Evolutionary conservation across 2,888 invertebrate species (phyloP).

Genomic region (Liposcelis brunnea): DNA sequence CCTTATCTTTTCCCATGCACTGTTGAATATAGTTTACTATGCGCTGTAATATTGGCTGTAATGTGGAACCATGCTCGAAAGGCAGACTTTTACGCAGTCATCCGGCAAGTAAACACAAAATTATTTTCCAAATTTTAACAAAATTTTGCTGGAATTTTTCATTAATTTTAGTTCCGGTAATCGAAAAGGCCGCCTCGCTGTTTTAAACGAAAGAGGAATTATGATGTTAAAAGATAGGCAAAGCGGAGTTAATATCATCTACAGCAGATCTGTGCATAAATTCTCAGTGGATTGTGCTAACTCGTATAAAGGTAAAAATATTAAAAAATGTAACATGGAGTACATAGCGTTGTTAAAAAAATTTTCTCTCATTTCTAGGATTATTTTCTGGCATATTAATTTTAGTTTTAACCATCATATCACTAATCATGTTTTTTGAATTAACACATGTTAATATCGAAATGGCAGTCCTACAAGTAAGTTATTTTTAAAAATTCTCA

Average conservation of each 20-base stretch:
- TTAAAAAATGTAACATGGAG: conserved; percentile 21
- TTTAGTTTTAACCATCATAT: conserved; percentile 67
- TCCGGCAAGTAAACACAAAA: no score
- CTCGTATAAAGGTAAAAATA: conserved; percentile 44
- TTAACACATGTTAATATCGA: conserved; percentile 40
- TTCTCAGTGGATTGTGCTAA: conserved; percentile 72
- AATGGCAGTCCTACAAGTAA: conserved; percentile 26
- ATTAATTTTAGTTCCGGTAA: no score
- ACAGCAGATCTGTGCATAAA: conserved; percentile 34
- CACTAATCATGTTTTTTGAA: conserved; percentile 80
- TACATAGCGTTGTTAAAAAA: conserved; percentile 27
- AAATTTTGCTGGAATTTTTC: no score
- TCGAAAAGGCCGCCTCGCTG: no score
- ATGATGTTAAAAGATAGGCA: conserved; percentile 4
- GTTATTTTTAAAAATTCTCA: neutral
- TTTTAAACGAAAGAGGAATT: neutral
- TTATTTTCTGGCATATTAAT: conserved; percentile 46
- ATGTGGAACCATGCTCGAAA: conserved; percentile 68
- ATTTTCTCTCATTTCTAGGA: conserved; percentile 24
- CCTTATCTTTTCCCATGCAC: conserved; percentile 38
- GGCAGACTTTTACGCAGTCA: neutral
- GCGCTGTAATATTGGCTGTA: conserved; percentile 73
- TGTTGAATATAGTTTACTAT: conserved; percentile 51
- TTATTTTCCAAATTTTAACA: no score
- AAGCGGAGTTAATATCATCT: conserved; percentile 7